Evolutionary conservation across 35 echinoderm and acorn worm genomes (phyloP).

Genomic region (Ptychodera flava): DNA sequence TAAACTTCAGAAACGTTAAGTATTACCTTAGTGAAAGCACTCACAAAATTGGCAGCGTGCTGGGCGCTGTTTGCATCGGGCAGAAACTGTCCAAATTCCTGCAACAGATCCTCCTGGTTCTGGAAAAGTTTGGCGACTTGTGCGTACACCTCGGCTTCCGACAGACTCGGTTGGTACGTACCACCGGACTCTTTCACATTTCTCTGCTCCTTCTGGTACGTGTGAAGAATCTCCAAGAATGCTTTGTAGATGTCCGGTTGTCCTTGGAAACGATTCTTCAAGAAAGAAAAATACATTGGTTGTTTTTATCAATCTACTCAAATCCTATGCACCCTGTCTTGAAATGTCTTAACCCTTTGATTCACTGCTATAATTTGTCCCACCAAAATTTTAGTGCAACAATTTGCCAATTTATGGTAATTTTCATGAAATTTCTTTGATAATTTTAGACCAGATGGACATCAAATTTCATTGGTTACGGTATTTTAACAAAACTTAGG

Average conservation of each 20-base stretch:
- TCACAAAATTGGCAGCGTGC: background rate
- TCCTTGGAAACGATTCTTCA: conserved; percentile 95
- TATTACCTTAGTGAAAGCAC: background rate
- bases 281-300: background rate
- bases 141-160: conserved; percentile 89
- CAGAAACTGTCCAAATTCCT: conserved; percentile 98
- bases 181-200: conserved; percentile 90
- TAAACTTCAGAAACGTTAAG: no score
- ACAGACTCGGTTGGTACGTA: conserved; percentile 72
- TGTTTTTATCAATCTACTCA: background rate
- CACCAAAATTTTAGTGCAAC: no score
- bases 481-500: no score
- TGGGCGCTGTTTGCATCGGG: conserved; percentile 81
- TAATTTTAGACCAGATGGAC: no score
- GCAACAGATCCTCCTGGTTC: conserved; percentile 90
- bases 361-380: no score
- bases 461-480: no score
- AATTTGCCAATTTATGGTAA: no score
- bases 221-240: conserved; percentile 97
- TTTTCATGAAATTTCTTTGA: no score
- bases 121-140: conserved; percentile 95
- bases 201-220: conserved; percentile 97
- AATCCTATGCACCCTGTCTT: no score
- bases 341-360: no score
- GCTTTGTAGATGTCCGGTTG: conserved; percentile 99